Evolutionary conservation across 2,797 vertebrate genomes (phyloP).

Genomic region (Melanitta fusca): DNA sequence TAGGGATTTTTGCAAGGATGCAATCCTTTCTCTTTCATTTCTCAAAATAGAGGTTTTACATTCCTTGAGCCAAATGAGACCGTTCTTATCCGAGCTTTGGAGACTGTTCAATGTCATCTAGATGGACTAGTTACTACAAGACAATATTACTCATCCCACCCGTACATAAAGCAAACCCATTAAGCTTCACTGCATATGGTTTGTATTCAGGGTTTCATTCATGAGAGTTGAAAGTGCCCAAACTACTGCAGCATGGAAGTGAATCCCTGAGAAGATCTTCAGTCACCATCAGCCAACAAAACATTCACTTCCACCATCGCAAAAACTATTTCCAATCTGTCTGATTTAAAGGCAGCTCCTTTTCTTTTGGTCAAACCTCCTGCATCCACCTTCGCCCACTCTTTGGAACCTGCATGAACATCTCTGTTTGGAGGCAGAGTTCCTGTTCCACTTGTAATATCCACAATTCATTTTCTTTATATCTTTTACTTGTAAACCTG

Average conservation of each 20-base stretch:
- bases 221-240: conserved; percentile 21
- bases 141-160: conserved; percentile 22
- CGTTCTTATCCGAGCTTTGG: conserved; percentile 46
- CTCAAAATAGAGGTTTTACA: conserved; percentile 39
- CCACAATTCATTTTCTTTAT: background rate
- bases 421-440: background rate
- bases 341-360: background rate
- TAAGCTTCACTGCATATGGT: conserved; percentile 45
- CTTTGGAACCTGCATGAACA: background rate
- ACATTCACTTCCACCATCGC: background rate
- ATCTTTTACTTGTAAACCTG: background rate
- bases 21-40: background rate
- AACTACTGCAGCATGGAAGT: conserved; percentile 10
- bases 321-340: background rate
- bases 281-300: conserved; percentile 1
- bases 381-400: accelerated
- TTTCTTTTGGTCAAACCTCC: background rate
- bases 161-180: conserved; percentile 35
- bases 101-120: conserved; percentile 20
- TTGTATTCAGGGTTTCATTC: conserved; percentile 57
- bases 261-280: conserved; percentile 9
- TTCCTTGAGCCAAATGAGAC: conserved; percentile 16
- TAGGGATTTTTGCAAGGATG: conserved; percentile 26
- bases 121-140: conserved; percentile 36
- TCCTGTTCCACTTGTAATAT: background rate